Base-by-base conservation (phyloP, 2,797 vertebrate genomes). In the Siniperca obscura region DNA sequence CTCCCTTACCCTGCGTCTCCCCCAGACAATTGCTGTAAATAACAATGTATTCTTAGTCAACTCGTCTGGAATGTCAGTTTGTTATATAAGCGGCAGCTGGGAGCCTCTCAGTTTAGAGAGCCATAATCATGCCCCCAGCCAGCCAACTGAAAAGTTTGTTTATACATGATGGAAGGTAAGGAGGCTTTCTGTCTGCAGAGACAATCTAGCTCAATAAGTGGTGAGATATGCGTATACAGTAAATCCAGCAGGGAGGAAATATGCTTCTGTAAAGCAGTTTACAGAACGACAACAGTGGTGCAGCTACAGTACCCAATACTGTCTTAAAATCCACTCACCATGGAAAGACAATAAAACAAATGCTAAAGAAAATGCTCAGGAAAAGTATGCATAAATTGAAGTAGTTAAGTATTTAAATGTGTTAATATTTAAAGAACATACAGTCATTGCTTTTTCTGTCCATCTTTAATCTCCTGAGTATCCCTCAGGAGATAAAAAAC, bases 1-100 rank as follows among this genome's bases (percentile, higher is more conserved):
- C 87, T 93, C 59, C 50, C 61, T 90, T 75, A 86, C 82, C 82
- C 59, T 53, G 66, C 8, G 7, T 66, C 65, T 82, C 74, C 86
- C 79, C 61, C 59, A 60, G 89, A 87, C 85, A 75, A 79, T 74
- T 62, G 68, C 81, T 88, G 90, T 90, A 93, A 91, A 93, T 91
- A 92, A 92, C 69, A 86, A 85, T 85, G 86, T 83, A 87, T 91
- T 92, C 81, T 90, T 90, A 66, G 87, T 89, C 89, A 89, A 88
- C 82, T 90, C 52, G 46, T 89, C 84, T 81, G 83, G 75, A 90
- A 82, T 87, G 82, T 82, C 67, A 14, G 77, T 81, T 84, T 75
- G 86, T 91, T 91, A 87, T 81, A 72, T 88, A 92, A 92, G 90
- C 42, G 48, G 82, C 84, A 77, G 82, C 87, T 87, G 88, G 88